phyloP scores from a whole-genome alignment of 2,113 vertebrate genomes.

The Caranx melampygus region DNA sequence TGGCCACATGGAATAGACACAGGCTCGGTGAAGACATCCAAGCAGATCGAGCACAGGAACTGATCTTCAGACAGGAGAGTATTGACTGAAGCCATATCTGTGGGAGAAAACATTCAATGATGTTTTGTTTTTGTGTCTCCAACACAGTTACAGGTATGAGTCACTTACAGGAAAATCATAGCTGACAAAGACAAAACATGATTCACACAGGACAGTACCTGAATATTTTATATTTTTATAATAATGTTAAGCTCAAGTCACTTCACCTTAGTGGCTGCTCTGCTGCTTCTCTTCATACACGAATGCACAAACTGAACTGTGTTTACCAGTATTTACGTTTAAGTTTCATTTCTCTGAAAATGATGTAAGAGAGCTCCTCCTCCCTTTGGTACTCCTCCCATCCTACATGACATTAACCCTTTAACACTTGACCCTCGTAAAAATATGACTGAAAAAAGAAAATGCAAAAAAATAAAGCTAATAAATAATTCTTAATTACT shows the following conservation, averaged over 20 bases:
- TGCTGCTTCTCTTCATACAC: not conserved
- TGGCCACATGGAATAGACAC: constrained; percentile 68
- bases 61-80: constrained; percentile 53
- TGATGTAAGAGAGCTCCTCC: constrained; percentile 14
- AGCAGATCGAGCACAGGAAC: constrained; percentile 62
- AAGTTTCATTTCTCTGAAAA: constrained; percentile 51
- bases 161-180: not conserved
- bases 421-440: not conserved
- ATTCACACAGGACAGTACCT: not conserved
- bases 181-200: not conserved
- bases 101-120: not conserved
- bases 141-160: not conserved
- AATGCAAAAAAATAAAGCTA: not conserved
- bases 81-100: constrained; percentile 51
- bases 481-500: not conserved
- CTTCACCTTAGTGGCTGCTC: constrained; percentile 33
- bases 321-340: not conserved
- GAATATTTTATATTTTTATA: not conserved
- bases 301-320: not conserved
- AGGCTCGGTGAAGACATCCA: constrained; percentile 59
- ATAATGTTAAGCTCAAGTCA: not conserved
- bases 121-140: not conserved
- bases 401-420: not conserved
- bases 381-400: constrained; percentile 13
- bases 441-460: not conserved